Percentiles rank a stretch among this genome's conserved stretches.
These are phyloP conservation scores for Emydocephalus ijimae DNA, from an alignment of 2,113 vertebrate species.

Conservation along the genomic window DNA sequence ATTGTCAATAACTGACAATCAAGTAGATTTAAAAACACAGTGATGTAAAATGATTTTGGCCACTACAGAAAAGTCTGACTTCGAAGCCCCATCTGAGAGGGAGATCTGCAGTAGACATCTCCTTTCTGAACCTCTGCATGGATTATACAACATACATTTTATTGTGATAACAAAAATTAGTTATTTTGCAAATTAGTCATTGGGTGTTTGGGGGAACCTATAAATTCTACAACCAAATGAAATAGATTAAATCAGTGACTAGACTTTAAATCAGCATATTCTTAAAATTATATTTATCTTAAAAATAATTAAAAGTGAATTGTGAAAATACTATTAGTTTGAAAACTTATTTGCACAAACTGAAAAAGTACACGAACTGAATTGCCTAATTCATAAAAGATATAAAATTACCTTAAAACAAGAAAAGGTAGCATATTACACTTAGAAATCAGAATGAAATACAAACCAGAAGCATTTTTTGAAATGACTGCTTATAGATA, in stretches of 20 bases:
- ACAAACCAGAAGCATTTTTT: constrained; percentile 25
- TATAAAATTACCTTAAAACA: constrained; percentile 35
- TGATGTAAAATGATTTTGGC: neutral
- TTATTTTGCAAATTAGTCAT: constrained; percentile 2
- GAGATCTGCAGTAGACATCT: neutral
- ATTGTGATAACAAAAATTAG: constrained; percentile 19
- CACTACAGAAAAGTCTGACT: neutral
- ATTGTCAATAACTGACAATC: neutral
- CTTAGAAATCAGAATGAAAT: constrained; percentile 10
- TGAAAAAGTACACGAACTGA: neutral
- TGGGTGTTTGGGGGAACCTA: constrained; percentile 6
- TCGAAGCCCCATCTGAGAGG: neutral
- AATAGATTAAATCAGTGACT: neutral
- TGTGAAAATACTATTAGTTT: neutral
- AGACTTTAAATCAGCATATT: constrained; percentile 1
- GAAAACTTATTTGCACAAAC: neutral
- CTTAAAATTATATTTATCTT: neutral
- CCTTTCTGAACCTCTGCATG: constrained; percentile 18
- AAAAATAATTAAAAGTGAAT: neutral
- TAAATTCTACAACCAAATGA: neutral
- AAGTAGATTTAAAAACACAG: neutral
- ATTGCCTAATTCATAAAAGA: neutral
- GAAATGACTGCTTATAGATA: constrained; percentile 33
- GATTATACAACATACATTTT: constrained; percentile 15
- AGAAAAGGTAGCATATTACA: constrained; percentile 5